Percentiles rank a stretch among this genome's conserved stretches.
Evolutionary conservation across 2,113 vertebrate genomes (phyloP).

Genomic region (Podiceps cristatus): DNA sequence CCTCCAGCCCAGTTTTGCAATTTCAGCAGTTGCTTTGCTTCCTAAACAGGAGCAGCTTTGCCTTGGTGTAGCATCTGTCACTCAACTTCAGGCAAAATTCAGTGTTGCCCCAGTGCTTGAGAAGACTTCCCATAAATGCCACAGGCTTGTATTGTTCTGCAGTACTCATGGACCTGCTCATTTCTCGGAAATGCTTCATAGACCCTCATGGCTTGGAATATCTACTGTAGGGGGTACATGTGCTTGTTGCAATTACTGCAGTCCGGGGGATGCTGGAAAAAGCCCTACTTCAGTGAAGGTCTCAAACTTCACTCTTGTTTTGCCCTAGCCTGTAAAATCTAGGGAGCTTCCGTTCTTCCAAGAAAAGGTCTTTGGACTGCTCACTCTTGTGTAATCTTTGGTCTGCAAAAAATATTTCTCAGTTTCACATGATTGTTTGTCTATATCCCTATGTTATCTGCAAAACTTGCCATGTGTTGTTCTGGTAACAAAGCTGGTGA

Average conservation of each 20-base stretch:
- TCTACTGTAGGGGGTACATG: background rate
- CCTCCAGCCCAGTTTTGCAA: background rate
- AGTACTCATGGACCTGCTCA: rapidly evolving
- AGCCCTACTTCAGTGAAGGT: background rate
- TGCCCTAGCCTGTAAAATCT: background rate
- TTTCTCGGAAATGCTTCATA: background rate
- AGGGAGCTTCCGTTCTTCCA: background rate
- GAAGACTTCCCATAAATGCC: background rate
- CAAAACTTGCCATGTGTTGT: background rate
- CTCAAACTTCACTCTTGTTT: background rate
- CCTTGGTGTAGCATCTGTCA: background rate
- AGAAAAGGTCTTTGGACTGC: background rate
- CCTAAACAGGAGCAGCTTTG: background rate
- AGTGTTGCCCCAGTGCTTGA: background rate
- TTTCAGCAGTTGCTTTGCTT: background rate
- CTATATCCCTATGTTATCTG: background rate
- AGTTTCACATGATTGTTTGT: background rate
- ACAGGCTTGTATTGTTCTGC: background rate
- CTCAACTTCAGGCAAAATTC: background rate
- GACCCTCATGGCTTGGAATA: background rate
- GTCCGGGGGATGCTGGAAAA: background rate
- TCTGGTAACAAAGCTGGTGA: background rate
- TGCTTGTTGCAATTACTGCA: background rate
- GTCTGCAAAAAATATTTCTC: background rate
- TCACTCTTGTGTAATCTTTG: background rate